Evolutionary conservation across 1,140 invertebrate species (phyloP).

Genomic region (Aporrectodea caliginosa): DNA sequence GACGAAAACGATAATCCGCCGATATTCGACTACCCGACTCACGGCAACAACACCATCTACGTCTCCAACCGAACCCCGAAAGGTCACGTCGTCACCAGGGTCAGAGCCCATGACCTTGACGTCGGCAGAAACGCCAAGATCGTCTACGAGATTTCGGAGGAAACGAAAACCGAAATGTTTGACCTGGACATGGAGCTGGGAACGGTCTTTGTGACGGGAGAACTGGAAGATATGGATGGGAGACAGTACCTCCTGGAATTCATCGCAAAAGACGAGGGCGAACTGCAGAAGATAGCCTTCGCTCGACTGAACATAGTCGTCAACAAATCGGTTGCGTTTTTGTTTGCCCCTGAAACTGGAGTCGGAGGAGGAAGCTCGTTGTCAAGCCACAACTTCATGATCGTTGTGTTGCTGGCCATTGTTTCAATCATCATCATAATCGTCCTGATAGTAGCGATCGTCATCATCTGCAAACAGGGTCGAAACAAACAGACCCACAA

Average conservation of each 20-base stretch:
- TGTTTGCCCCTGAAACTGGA: neutral
- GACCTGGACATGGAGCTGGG: slow-evolving; percentile 19
- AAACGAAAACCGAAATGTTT: slow-evolving; percentile 11
- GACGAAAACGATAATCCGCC: slow-evolving; percentile 33
- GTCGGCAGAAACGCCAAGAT: slow-evolving; percentile 32
- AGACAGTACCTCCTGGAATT: slow-evolving; percentile 20
- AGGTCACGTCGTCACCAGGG: slow-evolving; percentile 24
- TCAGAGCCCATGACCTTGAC: slow-evolving; percentile 29
- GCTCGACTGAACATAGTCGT: slow-evolving; percentile 20
- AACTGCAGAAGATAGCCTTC: slow-evolving; percentile 11
- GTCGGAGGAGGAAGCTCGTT: slow-evolving; percentile 1
- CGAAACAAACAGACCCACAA: neutral
- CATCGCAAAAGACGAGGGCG: slow-evolving; percentile 20
- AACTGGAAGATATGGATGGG: slow-evolving; percentile 15
- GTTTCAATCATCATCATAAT: slow-evolving; percentile 22
- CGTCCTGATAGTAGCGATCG: slow-evolving; percentile 22
- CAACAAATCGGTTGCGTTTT: slow-evolving; percentile 21
- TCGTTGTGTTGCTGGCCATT: slow-evolving; percentile 28
- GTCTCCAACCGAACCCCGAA: slow-evolving; percentile 18
- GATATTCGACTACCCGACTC: slow-evolving; percentile 22
- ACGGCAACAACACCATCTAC: slow-evolving; percentile 22
- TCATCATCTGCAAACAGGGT: slow-evolving; percentile 23
- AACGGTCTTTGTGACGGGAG: slow-evolving; percentile 10
- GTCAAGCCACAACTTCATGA: slow-evolving; percentile 24
- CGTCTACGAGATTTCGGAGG: slow-evolving; percentile 17